These are phyloP conservation scores for Pseudomyrmex sp. DNA, from an alignment of 1,140 invertebrate species.

Conservation along the genomic window DNA sequence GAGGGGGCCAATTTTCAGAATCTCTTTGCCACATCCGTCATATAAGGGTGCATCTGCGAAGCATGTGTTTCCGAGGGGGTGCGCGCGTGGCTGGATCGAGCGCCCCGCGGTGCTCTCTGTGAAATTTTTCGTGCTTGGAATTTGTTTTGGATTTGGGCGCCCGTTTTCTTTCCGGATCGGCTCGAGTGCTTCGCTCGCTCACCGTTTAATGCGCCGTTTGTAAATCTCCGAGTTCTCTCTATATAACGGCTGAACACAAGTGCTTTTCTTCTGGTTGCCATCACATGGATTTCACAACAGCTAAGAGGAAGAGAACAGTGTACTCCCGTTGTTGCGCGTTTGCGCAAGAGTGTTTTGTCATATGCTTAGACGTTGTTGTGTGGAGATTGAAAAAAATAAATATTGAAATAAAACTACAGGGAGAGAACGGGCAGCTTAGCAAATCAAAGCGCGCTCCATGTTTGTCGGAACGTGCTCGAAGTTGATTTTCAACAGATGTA, in stretches of 20 bases:
- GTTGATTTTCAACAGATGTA: slow-evolving; percentile 45
- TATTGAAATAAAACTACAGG: slow-evolving; percentile 39
- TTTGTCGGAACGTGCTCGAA: slow-evolving; percentile 19
- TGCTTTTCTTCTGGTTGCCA: slow-evolving; percentile 50
- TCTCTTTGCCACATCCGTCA: slow-evolving; percentile 48
- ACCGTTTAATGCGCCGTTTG: slow-evolving; percentile 51
- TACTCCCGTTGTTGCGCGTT: slow-evolving; percentile 17
- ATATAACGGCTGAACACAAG: slow-evolving; percentile 47
- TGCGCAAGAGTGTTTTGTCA: slow-evolving; percentile 63
- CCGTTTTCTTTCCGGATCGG: slow-evolving; percentile 55
- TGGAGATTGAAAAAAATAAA: slow-evolving; percentile 25
- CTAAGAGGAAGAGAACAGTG: neutral
- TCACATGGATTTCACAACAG: neutral
- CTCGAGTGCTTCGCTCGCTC: slow-evolving; percentile 53
- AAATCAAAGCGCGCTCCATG: slow-evolving; percentile 44
- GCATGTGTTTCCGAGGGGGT: slow-evolving; percentile 72
- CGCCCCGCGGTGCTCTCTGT: slow-evolving; percentile 60
- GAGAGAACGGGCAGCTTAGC: slow-evolving; percentile 29
- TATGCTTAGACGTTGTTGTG: slow-evolving; percentile 52
- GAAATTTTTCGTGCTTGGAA: slow-evolving; percentile 61
- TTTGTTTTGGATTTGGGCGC: slow-evolving; percentile 69
- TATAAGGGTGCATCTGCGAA: slow-evolving; percentile 70
- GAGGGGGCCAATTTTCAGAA: slow-evolving; percentile 66
- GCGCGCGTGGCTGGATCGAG: slow-evolving; percentile 29
- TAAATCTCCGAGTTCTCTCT: slow-evolving; percentile 51